Evolutionary conservation across 2,113 vertebrate genomes (phyloP).

Genomic region (Raja brachyura): DNA sequence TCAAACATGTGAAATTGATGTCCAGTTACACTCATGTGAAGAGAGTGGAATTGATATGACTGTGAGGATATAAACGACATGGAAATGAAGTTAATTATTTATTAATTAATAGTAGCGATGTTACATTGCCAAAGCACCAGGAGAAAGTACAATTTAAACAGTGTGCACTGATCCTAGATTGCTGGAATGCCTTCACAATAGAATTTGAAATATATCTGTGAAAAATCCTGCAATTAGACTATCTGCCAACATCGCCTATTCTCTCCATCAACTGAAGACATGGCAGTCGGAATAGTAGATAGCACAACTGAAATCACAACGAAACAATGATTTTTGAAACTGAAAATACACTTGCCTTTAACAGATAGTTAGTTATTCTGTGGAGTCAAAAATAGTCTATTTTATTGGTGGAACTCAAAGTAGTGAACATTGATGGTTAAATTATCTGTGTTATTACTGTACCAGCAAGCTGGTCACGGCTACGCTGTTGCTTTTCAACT

Average conservation of each 20-base stretch:
- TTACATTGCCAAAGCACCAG: background rate
- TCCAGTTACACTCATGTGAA: background rate
- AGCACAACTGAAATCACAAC: background rate
- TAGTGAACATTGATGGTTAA: background rate
- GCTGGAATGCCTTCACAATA: background rate
- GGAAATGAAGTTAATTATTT: slow-evolving; percentile 1
- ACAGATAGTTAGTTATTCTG: background rate
- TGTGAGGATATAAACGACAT: background rate
- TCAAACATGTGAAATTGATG: slow-evolving; percentile 24
- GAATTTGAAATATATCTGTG: background rate
- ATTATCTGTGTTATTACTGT: background rate
- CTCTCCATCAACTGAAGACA: background rate
- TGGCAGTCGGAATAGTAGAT: background rate
- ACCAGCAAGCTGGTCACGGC: background rate
- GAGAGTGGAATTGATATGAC: slow-evolving; percentile 15
- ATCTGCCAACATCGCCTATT: background rate
- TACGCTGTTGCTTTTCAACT: background rate
- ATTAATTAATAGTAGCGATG: slow-evolving; percentile 19
- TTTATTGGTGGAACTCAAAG: background rate
- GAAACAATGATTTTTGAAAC: slow-evolving; percentile 11
- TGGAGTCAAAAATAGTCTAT: background rate
- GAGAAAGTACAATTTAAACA: background rate
- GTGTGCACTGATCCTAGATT: background rate
- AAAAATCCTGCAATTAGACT: background rate
- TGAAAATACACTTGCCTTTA: background rate